Conservation (phyloP, 2,113 vertebrate species). For the Actenoides lindsayi region DNA sequence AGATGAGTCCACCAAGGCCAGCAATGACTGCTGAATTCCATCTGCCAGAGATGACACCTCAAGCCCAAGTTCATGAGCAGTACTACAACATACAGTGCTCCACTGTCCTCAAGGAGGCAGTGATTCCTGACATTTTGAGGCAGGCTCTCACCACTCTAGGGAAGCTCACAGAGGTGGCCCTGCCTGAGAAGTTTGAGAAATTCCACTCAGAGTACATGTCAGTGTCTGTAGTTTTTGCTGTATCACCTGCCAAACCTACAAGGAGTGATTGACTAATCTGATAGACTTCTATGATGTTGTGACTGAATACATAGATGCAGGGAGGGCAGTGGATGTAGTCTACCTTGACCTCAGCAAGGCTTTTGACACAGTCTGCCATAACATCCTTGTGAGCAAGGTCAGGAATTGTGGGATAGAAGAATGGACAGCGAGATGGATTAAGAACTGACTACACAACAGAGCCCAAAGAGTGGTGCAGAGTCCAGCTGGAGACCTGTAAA, state of each 20-base stretch:
- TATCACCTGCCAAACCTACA: not conserved
- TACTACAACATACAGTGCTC: not conserved
- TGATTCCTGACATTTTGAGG: not conserved
- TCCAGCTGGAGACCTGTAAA: too few relatives aligned
- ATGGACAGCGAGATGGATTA: too few relatives aligned
- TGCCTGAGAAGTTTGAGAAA: not conserved
- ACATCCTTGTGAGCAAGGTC: too few relatives aligned
- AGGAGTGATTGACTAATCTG: not conserved
- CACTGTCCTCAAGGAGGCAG: not conserved
- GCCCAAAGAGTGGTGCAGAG: too few relatives aligned
- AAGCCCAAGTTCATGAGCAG: rapidly evolving
- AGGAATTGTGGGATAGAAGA: too few relatives aligned
- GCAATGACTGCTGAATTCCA: not conserved
- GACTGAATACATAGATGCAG: too few relatives aligned
- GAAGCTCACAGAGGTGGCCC: not conserved
- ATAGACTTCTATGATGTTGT: too few relatives aligned
- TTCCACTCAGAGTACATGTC: not conserved
- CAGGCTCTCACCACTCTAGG: not conserved
- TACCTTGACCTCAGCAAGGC: too few relatives aligned
- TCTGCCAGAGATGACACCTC: not conserved
- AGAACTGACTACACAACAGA: too few relatives aligned
- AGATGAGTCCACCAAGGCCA: not conserved
- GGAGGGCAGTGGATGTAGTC: too few relatives aligned
- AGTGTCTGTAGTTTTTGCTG: not conserved
- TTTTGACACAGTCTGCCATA: too few relatives aligned